Evolutionary conservation across 2,888 invertebrate species (phyloP), one percentile per base, ranked within the genome.

Genomic region (Ceramica pisi): DNA sequence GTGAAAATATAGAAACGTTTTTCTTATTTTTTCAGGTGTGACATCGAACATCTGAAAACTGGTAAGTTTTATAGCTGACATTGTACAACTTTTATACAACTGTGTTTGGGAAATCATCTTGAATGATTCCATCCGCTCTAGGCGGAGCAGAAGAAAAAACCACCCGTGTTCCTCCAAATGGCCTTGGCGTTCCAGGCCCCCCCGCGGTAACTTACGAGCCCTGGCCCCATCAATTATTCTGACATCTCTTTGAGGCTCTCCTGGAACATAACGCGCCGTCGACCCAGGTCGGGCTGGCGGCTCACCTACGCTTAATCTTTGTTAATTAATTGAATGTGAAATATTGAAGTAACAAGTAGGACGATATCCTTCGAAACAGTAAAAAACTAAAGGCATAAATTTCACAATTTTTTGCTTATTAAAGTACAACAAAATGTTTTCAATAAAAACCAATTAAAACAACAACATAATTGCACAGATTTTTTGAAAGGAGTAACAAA

Each of bases 401-500:
- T 75, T 56, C 44, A n/a, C 12, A 51, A 61, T 6, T 19, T 50
- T 44, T 26, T 10, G 16, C 31, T 41, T n/a, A 21, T 66, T 73
- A 74, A 35, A 44, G 10, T 48, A 48, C 53, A 19, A 35, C n/a
- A 75, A 55, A 60, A 44, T 23, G 23, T 56, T 71, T 38, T 35
- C 6, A 67, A 10, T 73, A 57, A 38, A 21, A 48, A 50, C 19
- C 50, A 67, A 74, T 67, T 75, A 61, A 50, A 67, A 26, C 14
- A 6, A 48, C 10, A 6, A 16, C 2, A 44, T 12, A 31, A 59
- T 67, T 55, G 31, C 50, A 61, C 38, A 23, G 19, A 21, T 19
- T 64, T 72, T 74, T 74, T 14, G 67, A 68, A 75, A 65, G 65
- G 41, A 62, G 5, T 38, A 38, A 21, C 21, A 6, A 41, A 31